Evolutionary conservation across 1,140 invertebrate genomes (phyloP).

Genomic region (Leptestheria dahalacensis): DNA sequence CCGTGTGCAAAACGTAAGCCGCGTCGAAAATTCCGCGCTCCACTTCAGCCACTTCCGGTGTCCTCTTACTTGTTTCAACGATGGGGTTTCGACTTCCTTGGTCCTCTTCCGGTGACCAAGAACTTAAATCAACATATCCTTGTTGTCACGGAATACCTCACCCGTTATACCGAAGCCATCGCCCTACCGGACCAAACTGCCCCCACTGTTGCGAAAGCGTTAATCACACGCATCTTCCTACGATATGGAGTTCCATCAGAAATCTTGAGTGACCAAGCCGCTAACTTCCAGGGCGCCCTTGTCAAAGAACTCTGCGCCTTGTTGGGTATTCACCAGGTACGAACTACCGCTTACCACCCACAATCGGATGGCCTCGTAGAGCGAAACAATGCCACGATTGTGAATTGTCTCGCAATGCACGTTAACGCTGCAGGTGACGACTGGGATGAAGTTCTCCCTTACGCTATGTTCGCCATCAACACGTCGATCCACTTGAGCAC

Average conservation of each 20-base stretch:
- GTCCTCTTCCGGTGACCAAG: slow-evolving; percentile 15
- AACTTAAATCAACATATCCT: slow-evolving; percentile 22
- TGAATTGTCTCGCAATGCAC: no score
- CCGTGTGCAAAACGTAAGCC: slow-evolving; percentile 15
- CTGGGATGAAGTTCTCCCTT: background rate
- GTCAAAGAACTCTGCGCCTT: slow-evolving; percentile 16
- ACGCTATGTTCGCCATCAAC: background rate
- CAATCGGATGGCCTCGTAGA: slow-evolving; percentile 20
- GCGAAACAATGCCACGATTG: slow-evolving; percentile 22
- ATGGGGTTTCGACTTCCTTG: slow-evolving; percentile 17
- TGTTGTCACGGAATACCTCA: slow-evolving; percentile 24
- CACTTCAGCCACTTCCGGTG: background rate
- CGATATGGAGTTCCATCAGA: slow-evolving; percentile 22
- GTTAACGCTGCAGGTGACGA: no score
- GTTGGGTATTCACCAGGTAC: slow-evolving; percentile 16
- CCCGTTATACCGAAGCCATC: slow-evolving; percentile 22
- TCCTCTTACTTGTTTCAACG: slow-evolving; percentile 9
- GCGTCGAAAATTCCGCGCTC: slow-evolving; percentile 6
- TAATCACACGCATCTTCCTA: slow-evolving; percentile 21
- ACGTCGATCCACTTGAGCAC: background rate
- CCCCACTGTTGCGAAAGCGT: slow-evolving; percentile 20
- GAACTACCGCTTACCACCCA: slow-evolving; percentile 19
- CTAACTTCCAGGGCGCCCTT: slow-evolving; percentile 11
- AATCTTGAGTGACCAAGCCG: slow-evolving; percentile 24
- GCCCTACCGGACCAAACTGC: slow-evolving; percentile 22